Evolutionary conservation across 2,797 vertebrate genomes (phyloP).

Genomic region (Betta splendens): DNA sequence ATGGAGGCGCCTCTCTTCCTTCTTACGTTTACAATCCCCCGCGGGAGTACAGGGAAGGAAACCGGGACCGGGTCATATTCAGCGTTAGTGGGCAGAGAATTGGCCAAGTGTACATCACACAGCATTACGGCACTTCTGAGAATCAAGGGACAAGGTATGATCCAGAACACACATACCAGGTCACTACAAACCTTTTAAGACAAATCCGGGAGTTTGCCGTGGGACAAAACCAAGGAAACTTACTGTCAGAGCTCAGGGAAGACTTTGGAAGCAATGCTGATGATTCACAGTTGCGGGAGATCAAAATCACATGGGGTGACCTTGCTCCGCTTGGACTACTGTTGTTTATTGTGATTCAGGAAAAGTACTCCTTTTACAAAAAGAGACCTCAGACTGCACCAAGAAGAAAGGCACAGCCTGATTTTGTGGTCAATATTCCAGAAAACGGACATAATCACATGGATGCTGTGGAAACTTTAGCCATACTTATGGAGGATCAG

Average conservation of each 20-base stretch:
- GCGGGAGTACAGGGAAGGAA: constrained; percentile 10
- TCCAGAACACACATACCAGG: constrained; percentile 56
- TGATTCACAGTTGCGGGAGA: constrained; percentile 6
- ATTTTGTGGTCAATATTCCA: constrained; percentile 44
- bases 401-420: constrained; percentile 3
- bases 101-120: constrained; percentile 69
- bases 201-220: constrained; percentile 59
- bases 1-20: constrained; percentile 43
- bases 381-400: constrained; percentile 8
- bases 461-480: not conserved
- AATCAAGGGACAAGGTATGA: constrained; percentile 53
- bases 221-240: not conserved
- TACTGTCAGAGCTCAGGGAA: constrained; percentile 41
- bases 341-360: constrained; percentile 58
- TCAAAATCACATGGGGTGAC: constrained; percentile 39
- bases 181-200: constrained; percentile 55
- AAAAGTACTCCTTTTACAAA: constrained; percentile 18
- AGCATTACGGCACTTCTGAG: constrained; percentile 46
- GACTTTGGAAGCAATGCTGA: constrained; percentile 29
- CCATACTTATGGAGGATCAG: not conserved
- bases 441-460: not conserved
- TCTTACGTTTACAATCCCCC: constrained; percentile 30
- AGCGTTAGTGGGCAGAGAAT: constrained; percentile 40
- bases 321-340: constrained; percentile 66
- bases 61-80: constrained; percentile 67